A percentile compares a stretch with the other conserved stretches of the same genome.
phyloP scores from a whole-genome alignment of 2,113 vertebrate genomes.

The Oxyura jamaicensis region DNA sequence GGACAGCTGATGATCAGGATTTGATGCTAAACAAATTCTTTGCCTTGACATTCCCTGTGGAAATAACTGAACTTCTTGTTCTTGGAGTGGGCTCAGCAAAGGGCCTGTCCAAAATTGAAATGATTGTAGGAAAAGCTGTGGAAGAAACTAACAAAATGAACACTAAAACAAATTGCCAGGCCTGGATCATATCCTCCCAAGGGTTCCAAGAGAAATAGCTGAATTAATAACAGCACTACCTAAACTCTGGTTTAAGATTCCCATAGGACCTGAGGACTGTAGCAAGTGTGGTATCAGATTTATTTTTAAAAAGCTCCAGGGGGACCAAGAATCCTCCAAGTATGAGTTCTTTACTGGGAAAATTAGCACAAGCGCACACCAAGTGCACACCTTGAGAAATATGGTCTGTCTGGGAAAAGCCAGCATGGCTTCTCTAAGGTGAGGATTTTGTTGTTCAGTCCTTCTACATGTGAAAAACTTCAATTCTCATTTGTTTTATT shows the following conservation, averaged over 20 bases:
- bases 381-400: neutral
- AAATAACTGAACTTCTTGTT: neutral
- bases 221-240: neutral
- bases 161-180: neutral
- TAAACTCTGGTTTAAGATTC: neutral
- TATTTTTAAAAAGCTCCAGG: neutral
- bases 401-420: neutral
- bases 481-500: neutral
- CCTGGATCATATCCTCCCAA: neutral
- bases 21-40: neutral
- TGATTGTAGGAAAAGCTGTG: neutral
- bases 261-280: fast-evolving
- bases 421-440: neutral
- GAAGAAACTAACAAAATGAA: neutral
- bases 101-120: neutral
- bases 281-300: neutral
- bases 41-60: neutral
- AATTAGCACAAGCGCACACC: neutral
- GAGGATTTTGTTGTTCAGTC: neutral
- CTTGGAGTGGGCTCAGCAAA: neutral
- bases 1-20: neutral
- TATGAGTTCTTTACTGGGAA: neutral
- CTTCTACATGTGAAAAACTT: neutral
- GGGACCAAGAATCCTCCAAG: neutral
- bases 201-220: neutral